phyloP scores from a whole-genome alignment of 2,113 vertebrate species.

The Plestiodon gilberti region DNA sequence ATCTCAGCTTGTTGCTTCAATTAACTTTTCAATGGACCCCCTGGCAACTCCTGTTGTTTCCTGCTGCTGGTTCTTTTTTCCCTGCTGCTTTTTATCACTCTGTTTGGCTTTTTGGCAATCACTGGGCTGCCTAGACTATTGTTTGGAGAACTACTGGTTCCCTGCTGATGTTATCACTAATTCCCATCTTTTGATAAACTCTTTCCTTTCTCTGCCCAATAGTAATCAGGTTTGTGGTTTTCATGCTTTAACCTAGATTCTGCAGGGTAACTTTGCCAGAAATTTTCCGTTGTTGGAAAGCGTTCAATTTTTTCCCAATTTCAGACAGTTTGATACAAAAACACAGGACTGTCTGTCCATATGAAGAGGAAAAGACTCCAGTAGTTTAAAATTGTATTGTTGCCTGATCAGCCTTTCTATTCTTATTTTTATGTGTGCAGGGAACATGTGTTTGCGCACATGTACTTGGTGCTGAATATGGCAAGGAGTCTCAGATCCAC shows the following conservation, averaged over 20 bases:
- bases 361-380: background rate
- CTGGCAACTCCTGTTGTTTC: constrained; percentile 51
- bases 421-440: no score
- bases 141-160: constrained; percentile 54
- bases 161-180: constrained; percentile 71
- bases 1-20: constrained; percentile 67
- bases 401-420: background rate
- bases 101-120: constrained; percentile 56
- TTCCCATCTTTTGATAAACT: constrained; percentile 63
- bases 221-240: constrained; percentile 44
- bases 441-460: no score
- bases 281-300: constrained; percentile 28
- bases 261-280: background rate
- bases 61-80: constrained; percentile 53
- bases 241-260: constrained; percentile 42
- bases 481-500: no score
- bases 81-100: constrained; percentile 61
- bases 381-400: background rate
- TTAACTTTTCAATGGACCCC: constrained; percentile 70
- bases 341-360: background rate
- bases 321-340: background rate
- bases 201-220: constrained; percentile 63
- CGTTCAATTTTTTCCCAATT: constrained; percentile 16
- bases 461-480: no score
- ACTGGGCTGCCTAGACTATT: constrained; percentile 58